Evolutionary conservation across 2,888 invertebrate genomes (phyloP).

Genomic region (Meteorus cinctellus): DNA sequence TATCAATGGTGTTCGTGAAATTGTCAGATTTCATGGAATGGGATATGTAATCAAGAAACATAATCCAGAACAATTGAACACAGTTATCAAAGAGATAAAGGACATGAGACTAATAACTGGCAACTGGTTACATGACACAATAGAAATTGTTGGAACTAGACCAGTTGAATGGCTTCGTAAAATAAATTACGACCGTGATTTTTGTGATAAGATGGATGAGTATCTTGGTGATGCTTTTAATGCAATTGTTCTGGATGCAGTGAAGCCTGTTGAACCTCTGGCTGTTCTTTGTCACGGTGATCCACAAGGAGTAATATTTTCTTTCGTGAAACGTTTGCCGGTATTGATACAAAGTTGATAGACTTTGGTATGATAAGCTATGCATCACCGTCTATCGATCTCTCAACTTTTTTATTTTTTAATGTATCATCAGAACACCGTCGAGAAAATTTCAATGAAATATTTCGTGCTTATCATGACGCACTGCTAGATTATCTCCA

Average conservation of each 20-base stretch:
- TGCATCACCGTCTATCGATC: constrained; percentile 61
- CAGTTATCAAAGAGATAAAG: constrained; percentile 50
- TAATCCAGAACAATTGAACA: constrained; percentile 51
- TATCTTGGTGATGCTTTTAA: constrained; percentile 50
- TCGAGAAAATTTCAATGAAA: constrained; percentile 48
- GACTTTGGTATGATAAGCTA: constrained; percentile 64
- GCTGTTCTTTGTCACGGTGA: constrained; percentile 67
- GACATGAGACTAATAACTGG: constrained; percentile 50
- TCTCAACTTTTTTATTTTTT: constrained; percentile 62
- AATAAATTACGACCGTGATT: constrained; percentile 53
- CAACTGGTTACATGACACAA: accelerated
- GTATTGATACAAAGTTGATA: constrained; percentile 52
- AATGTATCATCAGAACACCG: constrained; percentile 41
- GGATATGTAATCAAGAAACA: constrained; percentile 62
- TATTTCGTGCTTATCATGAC: constrained; percentile 60
- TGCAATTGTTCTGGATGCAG: constrained; percentile 48
- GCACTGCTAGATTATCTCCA: constrained; percentile 52
- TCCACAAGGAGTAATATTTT: constrained; percentile 62
- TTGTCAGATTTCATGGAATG: constrained; percentile 62
- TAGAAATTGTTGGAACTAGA: constrained; percentile 46
- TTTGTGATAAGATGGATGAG: constrained; percentile 56
- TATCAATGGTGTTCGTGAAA: constrained; percentile 58
- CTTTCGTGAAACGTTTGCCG: constrained; percentile 50
- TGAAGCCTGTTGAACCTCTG: constrained; percentile 59
- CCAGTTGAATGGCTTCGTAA: constrained; percentile 53